Conservation (phyloP, 2,888 invertebrate species). For the Drosophila koepferae region DNA sequence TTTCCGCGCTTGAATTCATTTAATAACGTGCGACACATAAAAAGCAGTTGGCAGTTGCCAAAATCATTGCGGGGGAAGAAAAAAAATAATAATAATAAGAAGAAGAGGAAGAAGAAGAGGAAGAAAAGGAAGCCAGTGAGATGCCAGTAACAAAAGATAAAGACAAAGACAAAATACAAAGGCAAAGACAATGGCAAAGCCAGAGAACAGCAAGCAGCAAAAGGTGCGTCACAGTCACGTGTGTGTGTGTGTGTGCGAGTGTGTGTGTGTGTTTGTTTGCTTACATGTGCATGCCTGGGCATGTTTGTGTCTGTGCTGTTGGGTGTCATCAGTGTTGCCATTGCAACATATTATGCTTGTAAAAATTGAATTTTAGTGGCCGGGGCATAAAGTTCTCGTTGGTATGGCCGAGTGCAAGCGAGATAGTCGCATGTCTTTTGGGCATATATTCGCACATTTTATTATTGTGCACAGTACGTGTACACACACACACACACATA, state of each 20-base stretch:
- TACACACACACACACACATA: background rate
- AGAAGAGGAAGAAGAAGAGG: background rate
- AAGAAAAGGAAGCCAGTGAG: background rate
- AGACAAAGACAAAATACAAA: constrained; percentile 22
- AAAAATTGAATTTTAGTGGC: constrained; percentile 79
- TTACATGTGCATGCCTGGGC: constrained; percentile 23
- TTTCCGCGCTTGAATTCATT: constrained; percentile 78
- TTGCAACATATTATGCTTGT: constrained; percentile 79
- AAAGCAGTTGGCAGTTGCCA: constrained; percentile 77
- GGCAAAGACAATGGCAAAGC: constrained; percentile 24
- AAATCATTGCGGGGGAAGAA: constrained; percentile 63
- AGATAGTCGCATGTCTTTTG: constrained; percentile 58
- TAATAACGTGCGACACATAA: constrained; percentile 79
- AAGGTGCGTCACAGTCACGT: constrained; percentile 16
- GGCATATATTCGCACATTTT: constrained; percentile 73
- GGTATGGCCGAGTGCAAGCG: constrained; percentile 29
- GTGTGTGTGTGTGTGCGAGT: constrained; percentile 1
- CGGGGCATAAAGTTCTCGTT: constrained; percentile 49
- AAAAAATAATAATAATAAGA: background rate
- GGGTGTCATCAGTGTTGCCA: constrained; percentile 67
- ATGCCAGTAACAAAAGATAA: constrained; percentile 20
- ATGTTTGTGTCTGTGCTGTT: constrained; percentile 12
- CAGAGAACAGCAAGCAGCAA: background rate
- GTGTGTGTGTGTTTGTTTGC: constrained; percentile 14
- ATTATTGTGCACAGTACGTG: constrained; percentile 46